Conservation (phyloP, 2,113 vertebrate species). For the Salvelinus namaycush region DNA sequence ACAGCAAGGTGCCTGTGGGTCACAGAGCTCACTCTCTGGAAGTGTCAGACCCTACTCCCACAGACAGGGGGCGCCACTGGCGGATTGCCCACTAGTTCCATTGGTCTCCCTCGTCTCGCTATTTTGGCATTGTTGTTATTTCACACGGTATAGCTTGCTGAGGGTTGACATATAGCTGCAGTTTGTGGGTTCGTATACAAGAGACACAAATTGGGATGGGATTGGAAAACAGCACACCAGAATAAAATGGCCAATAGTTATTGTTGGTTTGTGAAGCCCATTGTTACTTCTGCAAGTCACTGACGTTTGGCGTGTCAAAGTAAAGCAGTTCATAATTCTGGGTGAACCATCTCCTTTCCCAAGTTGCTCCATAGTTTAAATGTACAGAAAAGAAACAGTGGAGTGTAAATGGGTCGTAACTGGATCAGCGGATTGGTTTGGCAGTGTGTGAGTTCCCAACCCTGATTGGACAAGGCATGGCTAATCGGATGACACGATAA, state of each 20-base stretch:
- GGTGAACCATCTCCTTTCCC: background rate
- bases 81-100: slow-evolving; percentile 29
- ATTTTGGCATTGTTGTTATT: slow-evolving; percentile 64
- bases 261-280: too few species aligned
- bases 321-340: background rate
- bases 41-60: background rate
- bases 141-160: slow-evolving; percentile 31
- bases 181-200: slow-evolving; percentile 29
- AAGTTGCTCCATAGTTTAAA: slow-evolving; percentile 1
- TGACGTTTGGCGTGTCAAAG: background rate
- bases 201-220: slow-evolving; percentile 32
- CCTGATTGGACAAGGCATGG: slow-evolving; percentile 45
- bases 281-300: background rate
- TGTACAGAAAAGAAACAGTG: slow-evolving; percentile 48
- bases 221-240: background rate
- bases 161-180: slow-evolving; percentile 31
- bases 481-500: slow-evolving; percentile 64
- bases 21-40: slow-evolving; percentile 10
- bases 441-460: slow-evolving; percentile 73
- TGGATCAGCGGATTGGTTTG: slow-evolving; percentile 61
- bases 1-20: slow-evolving; percentile 35
- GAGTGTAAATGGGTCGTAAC: slow-evolving; percentile 27
- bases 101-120: slow-evolving; percentile 53
- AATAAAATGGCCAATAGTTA: background rate
- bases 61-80: background rate